Evolutionary conservation across 2,797 vertebrate species (phyloP).

Genomic region (Onychomys arenicola): DNA sequence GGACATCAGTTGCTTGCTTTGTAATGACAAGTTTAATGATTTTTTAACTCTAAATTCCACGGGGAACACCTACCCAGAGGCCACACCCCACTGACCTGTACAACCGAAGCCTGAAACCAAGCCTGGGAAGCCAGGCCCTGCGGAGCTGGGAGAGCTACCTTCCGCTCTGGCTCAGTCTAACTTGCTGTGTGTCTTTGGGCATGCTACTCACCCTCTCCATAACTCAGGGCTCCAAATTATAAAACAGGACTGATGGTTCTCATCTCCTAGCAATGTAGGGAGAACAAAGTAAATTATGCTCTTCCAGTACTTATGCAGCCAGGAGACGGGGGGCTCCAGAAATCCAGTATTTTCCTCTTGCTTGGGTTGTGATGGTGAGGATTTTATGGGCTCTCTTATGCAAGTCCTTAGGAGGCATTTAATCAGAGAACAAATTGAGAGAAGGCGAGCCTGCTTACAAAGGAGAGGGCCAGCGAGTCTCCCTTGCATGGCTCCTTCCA

Average conservation of each 20-base stretch:
- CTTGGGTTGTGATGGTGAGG: not conserved
- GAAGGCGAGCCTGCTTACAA: conserved; percentile 3
- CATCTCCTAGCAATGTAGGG: not conserved
- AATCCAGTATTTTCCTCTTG: not conserved
- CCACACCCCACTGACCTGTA: not conserved
- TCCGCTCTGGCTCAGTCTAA: not conserved
- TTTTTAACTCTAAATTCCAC: conserved; percentile 24
- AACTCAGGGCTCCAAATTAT: not conserved
- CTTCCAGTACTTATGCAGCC: not conserved
- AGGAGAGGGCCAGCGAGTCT: not conserved
- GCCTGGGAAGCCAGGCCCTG: not conserved
- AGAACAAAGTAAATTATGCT: not conserved
- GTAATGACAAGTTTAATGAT: conserved; percentile 50
- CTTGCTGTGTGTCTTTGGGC: not conserved
- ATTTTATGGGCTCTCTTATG: not conserved
- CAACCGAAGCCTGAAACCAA: not conserved
- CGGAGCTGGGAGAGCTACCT: not conserved
- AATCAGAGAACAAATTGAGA: not conserved
- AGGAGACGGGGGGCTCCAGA: not conserved
- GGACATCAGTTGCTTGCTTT: not conserved
- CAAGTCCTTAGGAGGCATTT: conserved; percentile 46
- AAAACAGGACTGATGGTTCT: not conserved
- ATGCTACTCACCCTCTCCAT: not conserved
- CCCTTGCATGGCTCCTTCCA: not conserved
- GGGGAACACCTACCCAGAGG: conserved; percentile 61